Percentiles rank a stretch among this genome's conserved stretches.
These are phyloP conservation scores for Oophaga pumilio DNA, from an alignment of 2,113 vertebrate species.

Conservation along the genomic window DNA sequence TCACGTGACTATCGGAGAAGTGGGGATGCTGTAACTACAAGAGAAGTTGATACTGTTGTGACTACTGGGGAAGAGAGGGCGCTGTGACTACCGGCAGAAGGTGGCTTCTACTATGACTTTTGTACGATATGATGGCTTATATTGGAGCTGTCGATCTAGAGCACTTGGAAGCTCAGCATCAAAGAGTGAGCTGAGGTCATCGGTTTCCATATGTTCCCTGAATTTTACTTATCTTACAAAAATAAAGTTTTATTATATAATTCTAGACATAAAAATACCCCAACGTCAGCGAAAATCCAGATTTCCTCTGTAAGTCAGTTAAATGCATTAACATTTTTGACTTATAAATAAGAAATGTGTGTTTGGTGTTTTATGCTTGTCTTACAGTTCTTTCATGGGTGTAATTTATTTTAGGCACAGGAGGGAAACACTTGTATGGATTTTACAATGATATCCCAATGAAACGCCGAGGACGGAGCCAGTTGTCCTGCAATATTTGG, in stretches of 20 bases:
- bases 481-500: neutral
- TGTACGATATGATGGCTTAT: neutral
- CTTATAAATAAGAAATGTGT: conserved; percentile 26
- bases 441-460: conserved; percentile 28
- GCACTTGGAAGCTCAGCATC: neutral
- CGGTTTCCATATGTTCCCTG: conserved; percentile 4
- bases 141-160: neutral
- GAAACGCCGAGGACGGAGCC: conserved; percentile 10
- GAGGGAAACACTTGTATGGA: neutral
- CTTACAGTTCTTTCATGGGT: conserved; percentile 26
- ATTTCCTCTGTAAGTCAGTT: conserved; percentile 7
- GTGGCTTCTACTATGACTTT: neutral
- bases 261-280: neutral
- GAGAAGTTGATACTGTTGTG: neutral
- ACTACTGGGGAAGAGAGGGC: neutral
- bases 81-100: too few relatives aligned
- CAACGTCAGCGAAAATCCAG: conserved; percentile 37
- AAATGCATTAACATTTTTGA: conserved; percentile 37
- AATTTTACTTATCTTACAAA: conserved; percentile 11
- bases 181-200: conserved; percentile 10
- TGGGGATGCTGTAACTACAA: neutral
- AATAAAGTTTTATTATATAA: conserved; percentile 41
- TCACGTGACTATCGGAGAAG: neutral
- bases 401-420: conserved; percentile 22
- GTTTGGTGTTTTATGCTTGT: conserved; percentile 28